Base-by-base conservation (phyloP, 1,140 invertebrate species). In the Grapholita molesta region DNA sequence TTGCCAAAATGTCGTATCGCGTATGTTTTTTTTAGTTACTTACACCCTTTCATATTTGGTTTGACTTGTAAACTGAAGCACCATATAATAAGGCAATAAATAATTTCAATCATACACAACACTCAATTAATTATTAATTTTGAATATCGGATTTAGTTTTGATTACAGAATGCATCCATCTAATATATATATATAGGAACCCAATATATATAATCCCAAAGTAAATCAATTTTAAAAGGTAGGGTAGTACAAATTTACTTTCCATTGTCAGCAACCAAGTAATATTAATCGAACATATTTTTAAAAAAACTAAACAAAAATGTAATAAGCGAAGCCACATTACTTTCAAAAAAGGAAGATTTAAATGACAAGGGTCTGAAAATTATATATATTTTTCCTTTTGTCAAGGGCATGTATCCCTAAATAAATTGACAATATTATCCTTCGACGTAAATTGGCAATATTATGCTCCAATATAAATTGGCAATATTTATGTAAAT, bases 401-500 rank as follows among this genome's bases (percentile, higher is more conserved):
- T 48, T 21, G 3, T 12, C 18, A 48, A 48, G 42, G 18, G 42
- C 42, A 61, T 15, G 25, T 25, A 61, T 15, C 55, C 28, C 28
- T n/a, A 61, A 61, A 25, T 28, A 25, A 28, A 61, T 61, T 30
- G 55, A n/a, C 24, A 61, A 61, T 61, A 61, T 61, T 61, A 61
- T 61, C 30, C 55, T 61, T 8, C 55, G 32, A 30, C 55, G 55
- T 61, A 28, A 28, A 61, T 28, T 55, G 21, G 24, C 28, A 61
- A 61, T 28, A 61, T 28, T 61, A 61, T 61, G 25, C 24, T 28
- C 55, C 55, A 30, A 28, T 61, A 61, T 61, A 61, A 61, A 61
- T 61, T 61, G 55, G 24, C 55, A 61, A 61, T 61, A 61, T 61
- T 61, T 61, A 61, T 61, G 55, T 61, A 61, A 61, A 61, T 61